These are phyloP conservation scores for Epinephelus malabaricus DNA, from an alignment of 2,797 vertebrate genomes.

Conservation along the genomic window DNA sequence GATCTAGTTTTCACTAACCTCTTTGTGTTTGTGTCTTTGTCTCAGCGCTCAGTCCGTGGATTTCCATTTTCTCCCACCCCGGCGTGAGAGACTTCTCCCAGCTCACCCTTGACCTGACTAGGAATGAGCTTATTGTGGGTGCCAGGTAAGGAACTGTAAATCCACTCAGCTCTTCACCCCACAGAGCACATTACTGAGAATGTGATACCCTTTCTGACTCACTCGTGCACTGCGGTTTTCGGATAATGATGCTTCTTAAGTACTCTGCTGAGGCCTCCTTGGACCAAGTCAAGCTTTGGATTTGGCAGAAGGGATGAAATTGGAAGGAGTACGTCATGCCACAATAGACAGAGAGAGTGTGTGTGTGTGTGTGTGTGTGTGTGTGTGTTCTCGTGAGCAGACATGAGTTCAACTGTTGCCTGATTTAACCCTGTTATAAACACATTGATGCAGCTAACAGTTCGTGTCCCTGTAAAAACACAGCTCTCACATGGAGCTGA, in stretches of 20 bases:
- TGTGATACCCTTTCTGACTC: constrained; percentile 62
- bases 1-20: constrained; percentile 21
- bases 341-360: background rate
- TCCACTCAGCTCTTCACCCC: constrained; percentile 61
- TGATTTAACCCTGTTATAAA: constrained; percentile 23
- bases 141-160: constrained; percentile 91
- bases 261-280: constrained; percentile 51
- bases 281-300: constrained; percentile 55
- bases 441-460: background rate
- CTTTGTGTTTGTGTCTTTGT: background rate
- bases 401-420: constrained; percentile 21
- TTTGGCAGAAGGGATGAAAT: constrained; percentile 51
- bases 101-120: constrained; percentile 95
- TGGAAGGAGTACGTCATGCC: constrained; percentile 44
- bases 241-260: constrained; percentile 70
- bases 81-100: constrained; percentile 95
- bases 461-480: background rate
- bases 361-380: background rate
- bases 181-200: constrained; percentile 56
- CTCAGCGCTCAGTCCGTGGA: constrained; percentile 94
- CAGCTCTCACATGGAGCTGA: background rate
- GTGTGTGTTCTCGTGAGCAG: constrained; percentile 13
- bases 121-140: constrained; percentile 98
- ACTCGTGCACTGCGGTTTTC: constrained; percentile 35
- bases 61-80: constrained; percentile 92